These are phyloP conservation scores for Tinea pellionella DNA, from an alignment of 2,888 invertebrate species.

Conservation along the genomic window DNA sequence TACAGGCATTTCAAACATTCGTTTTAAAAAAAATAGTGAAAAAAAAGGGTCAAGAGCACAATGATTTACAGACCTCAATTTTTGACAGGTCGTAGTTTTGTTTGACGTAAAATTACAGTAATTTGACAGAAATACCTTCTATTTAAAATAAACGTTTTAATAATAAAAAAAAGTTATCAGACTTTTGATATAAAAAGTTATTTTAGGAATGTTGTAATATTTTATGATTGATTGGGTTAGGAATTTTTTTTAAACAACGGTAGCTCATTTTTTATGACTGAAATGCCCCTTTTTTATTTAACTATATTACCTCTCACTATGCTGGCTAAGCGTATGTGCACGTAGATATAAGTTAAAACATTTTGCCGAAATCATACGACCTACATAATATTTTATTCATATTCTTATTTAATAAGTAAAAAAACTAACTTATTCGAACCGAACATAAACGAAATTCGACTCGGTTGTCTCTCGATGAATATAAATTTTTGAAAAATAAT, in stretches of 20 bases:
- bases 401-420: no score
- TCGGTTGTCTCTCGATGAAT: constrained; percentile 62
- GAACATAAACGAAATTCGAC: constrained; percentile 65
- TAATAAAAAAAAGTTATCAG: constrained; percentile 18
- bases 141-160: constrained; percentile 52
- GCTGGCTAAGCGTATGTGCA: no score
- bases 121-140: constrained; percentile 62
- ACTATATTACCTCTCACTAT: no score
- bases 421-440: constrained; percentile 52
- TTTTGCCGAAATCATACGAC: no score
- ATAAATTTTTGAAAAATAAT: constrained; percentile 68
- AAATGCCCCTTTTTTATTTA: no score
- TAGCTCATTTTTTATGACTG: constrained; percentile 16
- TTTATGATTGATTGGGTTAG: constrained; percentile 18
- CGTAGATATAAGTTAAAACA: no score
- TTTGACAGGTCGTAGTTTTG: constrained; percentile 64
- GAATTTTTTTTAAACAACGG: constrained; percentile 29
- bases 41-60: constrained; percentile 25
- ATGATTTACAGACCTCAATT: constrained; percentile 66
- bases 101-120: constrained; percentile 64
- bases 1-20: constrained; percentile 26
- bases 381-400: no score
- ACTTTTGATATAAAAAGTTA: neutral
- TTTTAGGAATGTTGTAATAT: neutral
- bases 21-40: neutral